Evolutionary conservation across 1,140 invertebrate species (phyloP).

Genomic region (Sinonovacula constricta): DNA sequence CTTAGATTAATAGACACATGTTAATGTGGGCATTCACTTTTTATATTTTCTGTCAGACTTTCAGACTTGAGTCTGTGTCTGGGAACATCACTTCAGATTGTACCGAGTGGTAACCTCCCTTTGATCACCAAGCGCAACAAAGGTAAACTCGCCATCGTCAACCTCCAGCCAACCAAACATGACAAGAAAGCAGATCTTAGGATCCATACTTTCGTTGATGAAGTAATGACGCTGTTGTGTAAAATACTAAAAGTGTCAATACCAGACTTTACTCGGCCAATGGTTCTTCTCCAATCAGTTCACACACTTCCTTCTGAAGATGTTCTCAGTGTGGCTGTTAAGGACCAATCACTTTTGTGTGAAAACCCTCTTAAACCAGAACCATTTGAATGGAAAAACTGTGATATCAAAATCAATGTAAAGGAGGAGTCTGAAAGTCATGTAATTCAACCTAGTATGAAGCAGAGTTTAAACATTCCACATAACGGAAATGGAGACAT

Average conservation of each 20-base stretch:
- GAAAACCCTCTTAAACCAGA: not conserved
- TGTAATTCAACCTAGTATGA: too few species aligned
- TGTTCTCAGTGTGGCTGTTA: slow-evolving; percentile 48
- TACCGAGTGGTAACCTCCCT: slow-evolving; percentile 97
- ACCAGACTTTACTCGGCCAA: slow-evolving; percentile 59
- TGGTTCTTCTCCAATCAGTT: slow-evolving; percentile 59
- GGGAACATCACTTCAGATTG: slow-evolving; percentile 97
- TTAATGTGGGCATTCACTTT: not conserved
- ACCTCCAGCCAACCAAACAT: slow-evolving; percentile 98
- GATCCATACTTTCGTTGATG: slow-evolving; percentile 94
- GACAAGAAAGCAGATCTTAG: slow-evolving; percentile 94
- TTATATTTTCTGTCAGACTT: slow-evolving; percentile 81
- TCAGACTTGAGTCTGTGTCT: slow-evolving; percentile 95
- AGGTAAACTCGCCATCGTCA: slow-evolving; percentile 95
- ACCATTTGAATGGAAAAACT: too few species aligned
- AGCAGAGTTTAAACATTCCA: too few species aligned
- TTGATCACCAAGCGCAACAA: slow-evolving; percentile 91
- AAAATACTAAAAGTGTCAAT: slow-evolving; percentile 65
- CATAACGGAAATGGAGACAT: too few species aligned
- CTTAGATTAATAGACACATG: not conserved
- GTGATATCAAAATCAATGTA: not conserved
- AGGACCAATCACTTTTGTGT: slow-evolving; percentile 44
- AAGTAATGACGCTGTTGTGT: slow-evolving; percentile 86
- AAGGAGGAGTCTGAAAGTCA: not conserved
- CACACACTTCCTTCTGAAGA: slow-evolving; percentile 61